Evolutionary conservation across 2,888 invertebrate species (phyloP).

Genomic region (Frankliniella intonsa): DNA sequence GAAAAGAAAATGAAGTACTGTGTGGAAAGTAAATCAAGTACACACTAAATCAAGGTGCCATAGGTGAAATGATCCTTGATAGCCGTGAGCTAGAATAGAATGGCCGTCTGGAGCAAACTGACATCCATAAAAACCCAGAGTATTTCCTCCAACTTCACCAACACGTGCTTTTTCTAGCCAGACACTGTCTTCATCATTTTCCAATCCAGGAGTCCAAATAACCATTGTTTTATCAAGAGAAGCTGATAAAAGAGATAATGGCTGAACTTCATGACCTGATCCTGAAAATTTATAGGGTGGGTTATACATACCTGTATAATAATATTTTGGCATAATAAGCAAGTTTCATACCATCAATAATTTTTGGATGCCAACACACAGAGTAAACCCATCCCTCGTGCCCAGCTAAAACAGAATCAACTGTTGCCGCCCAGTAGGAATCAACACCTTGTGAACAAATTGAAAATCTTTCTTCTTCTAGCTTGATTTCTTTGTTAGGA

Average conservation of each 20-base stretch:
- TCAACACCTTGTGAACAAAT: conserved; percentile 38
- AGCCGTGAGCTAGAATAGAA: conserved; percentile 79
- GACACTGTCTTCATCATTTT: conserved; percentile 53
- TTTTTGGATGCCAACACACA: conserved; percentile 70
- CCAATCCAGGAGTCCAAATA: conserved; percentile 65
- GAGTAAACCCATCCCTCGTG: conserved; percentile 95
- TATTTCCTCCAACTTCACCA: conserved; percentile 90
- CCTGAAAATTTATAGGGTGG: not conserved
- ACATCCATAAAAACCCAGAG: conserved; percentile 89
- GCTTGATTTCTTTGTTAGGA: conserved; percentile 43
- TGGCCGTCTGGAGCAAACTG: conserved; percentile 67
- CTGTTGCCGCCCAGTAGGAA: conserved; percentile 56
- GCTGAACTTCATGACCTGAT: conserved; percentile 40
- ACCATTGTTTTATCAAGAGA: conserved; percentile 91
- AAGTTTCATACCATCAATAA: conserved; percentile 34
- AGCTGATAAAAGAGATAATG: conserved; percentile 67
- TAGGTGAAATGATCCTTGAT: conserved; percentile 85
- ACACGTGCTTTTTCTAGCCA: conserved; percentile 82
- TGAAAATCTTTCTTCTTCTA: conserved; percentile 47
- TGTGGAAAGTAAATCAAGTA: conserved; percentile 36
- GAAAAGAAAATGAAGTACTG: not conserved
- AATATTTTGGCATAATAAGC: conserved; percentile 34
- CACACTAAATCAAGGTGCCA: conserved; percentile 61
- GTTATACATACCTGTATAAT: not conserved
- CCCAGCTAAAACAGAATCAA: conserved; percentile 83